These are phyloP conservation scores for Scrobipalpa atriplicella DNA, from an alignment of 2,888 invertebrate species.

Conservation along the genomic window DNA sequence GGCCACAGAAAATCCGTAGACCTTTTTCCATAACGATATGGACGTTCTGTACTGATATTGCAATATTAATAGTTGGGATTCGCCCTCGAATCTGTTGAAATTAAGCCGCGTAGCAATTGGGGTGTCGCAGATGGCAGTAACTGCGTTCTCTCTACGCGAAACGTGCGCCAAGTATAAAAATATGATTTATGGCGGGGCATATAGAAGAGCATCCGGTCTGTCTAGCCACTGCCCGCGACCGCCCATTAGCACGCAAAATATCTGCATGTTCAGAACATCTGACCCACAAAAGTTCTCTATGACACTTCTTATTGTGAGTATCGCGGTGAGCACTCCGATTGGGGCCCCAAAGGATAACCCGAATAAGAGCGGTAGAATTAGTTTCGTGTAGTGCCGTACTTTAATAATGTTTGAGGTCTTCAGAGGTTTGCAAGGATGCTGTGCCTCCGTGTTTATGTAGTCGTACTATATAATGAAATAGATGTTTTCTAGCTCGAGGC, in stretches of 20 bases:
- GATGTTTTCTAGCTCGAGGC: constrained; percentile 82
- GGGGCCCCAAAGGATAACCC: constrained; percentile 62
- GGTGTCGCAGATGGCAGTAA: constrained; percentile 78
- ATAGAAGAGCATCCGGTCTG: constrained; percentile 36
- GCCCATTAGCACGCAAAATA: constrained; percentile 55
- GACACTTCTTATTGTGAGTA: constrained; percentile 50
- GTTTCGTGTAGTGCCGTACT: constrained; percentile 74
- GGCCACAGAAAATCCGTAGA: not conserved
- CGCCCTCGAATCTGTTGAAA: constrained; percentile 72
- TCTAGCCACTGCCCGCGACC: constrained; percentile 41
- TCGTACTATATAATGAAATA: constrained; percentile 71
- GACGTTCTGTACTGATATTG: constrained; percentile 56
- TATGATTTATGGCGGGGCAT: constrained; percentile 68
- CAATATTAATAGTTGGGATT: constrained; percentile 68
- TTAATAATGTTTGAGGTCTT: constrained; percentile 77
- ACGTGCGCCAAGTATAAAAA: constrained; percentile 73
- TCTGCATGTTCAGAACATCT: constrained; percentile 52
- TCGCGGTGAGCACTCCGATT: constrained; percentile 46
- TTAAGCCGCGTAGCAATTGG: constrained; percentile 71
- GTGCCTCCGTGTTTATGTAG: constrained; percentile 68
- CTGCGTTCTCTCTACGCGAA: constrained; percentile 61
- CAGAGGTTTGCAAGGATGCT: constrained; percentile 69
- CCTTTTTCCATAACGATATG: constrained; percentile 40
- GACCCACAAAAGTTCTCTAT: constrained; percentile 47
- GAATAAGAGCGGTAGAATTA: constrained; percentile 71